A percentile compares a stretch with the other conserved stretches of the same genome.
Conservation (phyloP, 2,888 invertebrate species). For the Desoria tigrina region DNA sequence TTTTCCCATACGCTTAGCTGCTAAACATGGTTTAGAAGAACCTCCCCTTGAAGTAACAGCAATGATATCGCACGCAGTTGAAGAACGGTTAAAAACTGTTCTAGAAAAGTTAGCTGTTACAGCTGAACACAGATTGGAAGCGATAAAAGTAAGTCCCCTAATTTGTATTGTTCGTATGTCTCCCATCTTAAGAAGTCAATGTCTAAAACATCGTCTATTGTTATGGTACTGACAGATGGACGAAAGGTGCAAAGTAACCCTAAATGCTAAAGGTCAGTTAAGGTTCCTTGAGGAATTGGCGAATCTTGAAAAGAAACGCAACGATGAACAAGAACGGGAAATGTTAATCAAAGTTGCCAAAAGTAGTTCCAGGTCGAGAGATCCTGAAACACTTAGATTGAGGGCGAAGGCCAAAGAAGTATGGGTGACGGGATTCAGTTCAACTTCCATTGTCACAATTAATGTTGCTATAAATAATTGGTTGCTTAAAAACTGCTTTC, state of each 20-base stretch:
- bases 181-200: too few species aligned
- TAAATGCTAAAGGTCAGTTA: slow-evolving; percentile 87
- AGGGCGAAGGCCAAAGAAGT: slow-evolving; percentile 89
- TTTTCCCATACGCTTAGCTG: slow-evolving; percentile 61
- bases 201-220: too few species aligned
- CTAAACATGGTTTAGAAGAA: slow-evolving; percentile 76
- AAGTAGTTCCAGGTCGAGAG: slow-evolving; percentile 93
- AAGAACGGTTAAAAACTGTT: slow-evolving; percentile 86
- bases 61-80: slow-evolving; percentile 88
- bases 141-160: slow-evolving; percentile 72
- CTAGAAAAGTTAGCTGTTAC: slow-evolving; percentile 88
- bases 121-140: slow-evolving; percentile 92
- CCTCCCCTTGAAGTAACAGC: slow-evolving; percentile 83
- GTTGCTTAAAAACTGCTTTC: too few species aligned
- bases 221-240: slow-evolving; percentile 67
- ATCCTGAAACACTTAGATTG: slow-evolving; percentile 94
- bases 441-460: too few species aligned
- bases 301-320: slow-evolving; percentile 85
- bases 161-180: slow-evolving; percentile 14
- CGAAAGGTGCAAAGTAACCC: slow-evolving; percentile 82
- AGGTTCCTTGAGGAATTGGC: slow-evolving; percentile 97
- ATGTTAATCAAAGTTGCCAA: slow-evolving; percentile 90
- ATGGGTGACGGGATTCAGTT: too few species aligned
- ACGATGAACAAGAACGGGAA: slow-evolving; percentile 94
- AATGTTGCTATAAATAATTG: too few species aligned